Evolutionary conservation across 2,888 invertebrate species (phyloP).

Genomic region (Nephrotoma flavescens): DNA sequence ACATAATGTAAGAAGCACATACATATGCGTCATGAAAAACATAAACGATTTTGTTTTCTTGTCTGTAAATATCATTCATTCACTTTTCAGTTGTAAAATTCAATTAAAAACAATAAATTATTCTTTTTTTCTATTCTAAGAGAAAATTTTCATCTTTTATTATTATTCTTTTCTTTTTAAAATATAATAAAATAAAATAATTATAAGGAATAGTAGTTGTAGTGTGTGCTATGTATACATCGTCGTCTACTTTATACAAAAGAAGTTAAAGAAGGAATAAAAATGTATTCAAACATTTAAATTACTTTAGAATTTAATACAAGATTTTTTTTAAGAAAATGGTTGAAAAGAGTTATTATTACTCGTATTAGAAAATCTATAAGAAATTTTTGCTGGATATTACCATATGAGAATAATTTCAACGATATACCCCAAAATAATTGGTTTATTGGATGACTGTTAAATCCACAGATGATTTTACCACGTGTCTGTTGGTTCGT

Average conservation of each 20-base stretch:
- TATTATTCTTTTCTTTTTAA: background rate
- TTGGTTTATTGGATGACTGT: no score
- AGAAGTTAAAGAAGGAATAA: background rate
- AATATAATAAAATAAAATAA: background rate
- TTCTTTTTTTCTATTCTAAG: background rate
- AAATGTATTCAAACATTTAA: background rate
- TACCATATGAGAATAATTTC: background rate
- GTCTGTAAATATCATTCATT: background rate
- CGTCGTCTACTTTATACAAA: background rate
- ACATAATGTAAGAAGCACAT: background rate
- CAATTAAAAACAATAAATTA: background rate
- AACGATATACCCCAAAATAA: no score
- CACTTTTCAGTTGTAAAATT: background rate
- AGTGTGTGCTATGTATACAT: background rate
- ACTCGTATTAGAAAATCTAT: background rate
- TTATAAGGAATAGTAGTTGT: background rate
- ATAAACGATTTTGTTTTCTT: background rate
- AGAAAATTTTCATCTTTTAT: background rate
- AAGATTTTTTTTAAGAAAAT: background rate
- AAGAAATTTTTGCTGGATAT: background rate
- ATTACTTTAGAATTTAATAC: background rate
- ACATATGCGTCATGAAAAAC: background rate
- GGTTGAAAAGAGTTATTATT: background rate
- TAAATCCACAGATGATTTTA: no score
- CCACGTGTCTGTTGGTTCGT: no score